Evolutionary conservation across 2,113 vertebrate genomes (phyloP).

Genomic region (Megaceryle maxima): DNA sequence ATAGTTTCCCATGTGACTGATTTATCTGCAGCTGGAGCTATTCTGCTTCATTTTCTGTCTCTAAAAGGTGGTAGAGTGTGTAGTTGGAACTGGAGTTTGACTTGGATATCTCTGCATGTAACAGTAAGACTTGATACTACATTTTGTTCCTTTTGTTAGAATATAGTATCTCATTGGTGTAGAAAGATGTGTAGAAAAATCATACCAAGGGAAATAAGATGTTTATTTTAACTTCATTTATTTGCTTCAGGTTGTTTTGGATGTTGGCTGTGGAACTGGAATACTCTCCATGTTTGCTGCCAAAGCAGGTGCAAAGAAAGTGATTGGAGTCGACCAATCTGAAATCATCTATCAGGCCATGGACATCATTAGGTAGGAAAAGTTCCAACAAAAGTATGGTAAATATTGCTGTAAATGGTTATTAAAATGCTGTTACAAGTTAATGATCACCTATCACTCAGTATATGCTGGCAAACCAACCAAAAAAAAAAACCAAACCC

Average conservation of each 20-base stretch:
- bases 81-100: neutral
- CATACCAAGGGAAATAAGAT: neutral
- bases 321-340: conserved; percentile 94
- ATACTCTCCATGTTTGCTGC: conserved; percentile 98
- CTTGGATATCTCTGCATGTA: neutral
- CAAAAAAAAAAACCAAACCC: neutral
- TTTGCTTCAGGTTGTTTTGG: conserved; percentile 85
- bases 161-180: neutral
- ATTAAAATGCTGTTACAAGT: neutral
- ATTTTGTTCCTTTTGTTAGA: neutral
- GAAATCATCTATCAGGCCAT: conserved; percentile 96
- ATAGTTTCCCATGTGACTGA: neutral
- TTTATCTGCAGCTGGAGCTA: neutral
- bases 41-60: neutral
- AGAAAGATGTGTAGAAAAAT: neutral
- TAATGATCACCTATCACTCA: neutral
- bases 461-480: neutral
- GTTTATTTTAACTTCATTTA: neutral
- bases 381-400: neutral
- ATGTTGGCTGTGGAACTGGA: conserved; percentile 96
- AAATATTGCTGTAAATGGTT: neutral
- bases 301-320: conserved; percentile 87
- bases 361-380: conserved; percentile 91
- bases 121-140: neutral
- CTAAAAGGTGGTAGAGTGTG: neutral